Percentiles rank a stretch among this genome's conserved stretches.
Evolutionary conservation across 1,140 invertebrate species (phyloP).

Genomic region (Ceratina australensis): DNA sequence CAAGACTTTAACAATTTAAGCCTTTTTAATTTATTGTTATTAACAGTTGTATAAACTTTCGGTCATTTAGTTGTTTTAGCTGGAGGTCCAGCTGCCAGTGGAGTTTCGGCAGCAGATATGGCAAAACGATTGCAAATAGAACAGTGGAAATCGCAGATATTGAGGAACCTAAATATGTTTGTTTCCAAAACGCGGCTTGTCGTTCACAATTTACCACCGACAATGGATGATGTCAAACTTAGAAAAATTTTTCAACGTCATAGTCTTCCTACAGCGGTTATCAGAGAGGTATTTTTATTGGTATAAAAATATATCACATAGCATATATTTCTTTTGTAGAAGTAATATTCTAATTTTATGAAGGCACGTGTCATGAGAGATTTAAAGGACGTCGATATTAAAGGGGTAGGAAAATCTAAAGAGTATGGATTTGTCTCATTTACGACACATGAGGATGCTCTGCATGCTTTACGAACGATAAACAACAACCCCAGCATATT

Average conservation of each 20-base stretch:
- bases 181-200: constrained; percentile 92
- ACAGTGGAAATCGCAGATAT: constrained; percentile 91
- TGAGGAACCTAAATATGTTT: constrained; percentile 95
- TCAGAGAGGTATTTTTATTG: constrained; percentile 84
- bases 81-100: constrained; percentile 89
- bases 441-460: constrained; percentile 91
- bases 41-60: constrained; percentile 8
- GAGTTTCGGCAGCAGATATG: constrained; percentile 91
- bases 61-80: constrained; percentile 87
- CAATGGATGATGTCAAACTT: constrained; percentile 86
- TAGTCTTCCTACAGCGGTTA: constrained; percentile 81
- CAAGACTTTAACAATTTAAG: constrained; percentile 27
- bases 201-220: constrained; percentile 92
- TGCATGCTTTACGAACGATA: constrained; percentile 88
- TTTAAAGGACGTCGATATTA: constrained; percentile 81
- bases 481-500: constrained; percentile 98
- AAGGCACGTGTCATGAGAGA: constrained; percentile 88
- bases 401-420: constrained; percentile 88
- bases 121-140: constrained; percentile 89
- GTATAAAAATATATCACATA: neutral
- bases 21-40: neutral
- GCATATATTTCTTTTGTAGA: neutral
- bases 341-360: constrained; percentile 56
- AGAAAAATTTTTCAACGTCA: constrained; percentile 84
- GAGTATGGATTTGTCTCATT: constrained; percentile 97